Percentiles rank a stretch among this genome's conserved stretches.
These are phyloP conservation scores for Cheilosia vulpina DNA, from an alignment of 2,888 invertebrate genomes.

Conservation along the genomic window DNA sequence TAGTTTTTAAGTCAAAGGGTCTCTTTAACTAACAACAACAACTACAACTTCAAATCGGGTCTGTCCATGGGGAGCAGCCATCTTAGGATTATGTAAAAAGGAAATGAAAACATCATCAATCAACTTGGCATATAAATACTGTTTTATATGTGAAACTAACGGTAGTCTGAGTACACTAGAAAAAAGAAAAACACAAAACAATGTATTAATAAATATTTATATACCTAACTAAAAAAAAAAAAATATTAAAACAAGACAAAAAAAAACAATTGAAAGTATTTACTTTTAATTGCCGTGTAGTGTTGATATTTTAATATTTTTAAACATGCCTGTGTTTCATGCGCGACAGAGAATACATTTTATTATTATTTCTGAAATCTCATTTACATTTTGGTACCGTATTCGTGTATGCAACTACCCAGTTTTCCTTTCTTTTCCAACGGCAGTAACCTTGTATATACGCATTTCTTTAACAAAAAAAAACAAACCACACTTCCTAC, in stretches of 20 bases:
- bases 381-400: constrained; percentile 6
- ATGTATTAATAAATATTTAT: constrained; percentile 58
- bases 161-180: constrained; percentile 50
- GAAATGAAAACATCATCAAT: constrained; percentile 16
- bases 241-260: constrained; percentile 11
- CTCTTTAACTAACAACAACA: constrained; percentile 26
- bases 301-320: constrained; percentile 52
- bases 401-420: constrained; percentile 2
- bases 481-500: not conserved
- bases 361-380: constrained; percentile 36
- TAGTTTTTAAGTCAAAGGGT: constrained; percentile 62
- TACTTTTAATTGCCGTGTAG: constrained; percentile 58
- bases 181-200: constrained; percentile 35
- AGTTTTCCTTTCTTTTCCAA: constrained; percentile 9
- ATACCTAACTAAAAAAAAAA: constrained; percentile 9
- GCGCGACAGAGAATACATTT: constrained; percentile 1
- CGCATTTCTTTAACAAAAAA: constrained; percentile 60
- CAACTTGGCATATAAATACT: constrained; percentile 30
- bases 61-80: constrained; percentile 7
- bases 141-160: constrained; percentile 34
- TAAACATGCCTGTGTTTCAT: constrained; percentile 37
- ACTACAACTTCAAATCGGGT: not conserved
- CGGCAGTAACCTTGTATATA: constrained; percentile 50
- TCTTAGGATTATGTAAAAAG: constrained; percentile 53
- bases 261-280: constrained; percentile 55